Conservation (phyloP, 2,113 vertebrate species). For the Peromyscus leucopus region DNA sequence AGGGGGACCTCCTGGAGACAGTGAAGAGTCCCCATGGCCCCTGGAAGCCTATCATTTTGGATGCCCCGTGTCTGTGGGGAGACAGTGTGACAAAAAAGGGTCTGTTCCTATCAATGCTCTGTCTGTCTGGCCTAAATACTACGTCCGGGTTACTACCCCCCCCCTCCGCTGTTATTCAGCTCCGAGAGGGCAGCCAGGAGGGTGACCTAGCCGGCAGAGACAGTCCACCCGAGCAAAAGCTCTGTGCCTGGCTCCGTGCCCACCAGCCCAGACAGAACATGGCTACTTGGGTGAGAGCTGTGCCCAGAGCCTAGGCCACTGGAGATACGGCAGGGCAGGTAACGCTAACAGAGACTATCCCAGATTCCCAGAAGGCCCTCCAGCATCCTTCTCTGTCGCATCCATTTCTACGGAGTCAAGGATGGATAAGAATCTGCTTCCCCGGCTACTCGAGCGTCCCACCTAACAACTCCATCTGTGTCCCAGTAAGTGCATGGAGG, state of each 20-base stretch:
- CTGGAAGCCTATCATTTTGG: slow-evolving; percentile 50
- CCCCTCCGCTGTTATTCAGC: slow-evolving; percentile 48
- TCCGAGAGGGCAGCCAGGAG: slow-evolving; percentile 65
- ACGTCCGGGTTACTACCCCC: slow-evolving; percentile 56
- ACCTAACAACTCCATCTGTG: not conserved
- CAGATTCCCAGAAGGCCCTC: not conserved
- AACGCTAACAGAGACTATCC: not conserved
- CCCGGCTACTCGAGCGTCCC: not conserved
- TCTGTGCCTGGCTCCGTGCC: slow-evolving; percentile 56
- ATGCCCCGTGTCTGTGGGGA: slow-evolving; percentile 13
- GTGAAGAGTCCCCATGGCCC: not conserved
- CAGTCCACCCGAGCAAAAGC: slow-evolving; percentile 18
- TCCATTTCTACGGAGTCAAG: not conserved
- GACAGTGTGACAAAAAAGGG: slow-evolving; percentile 72
- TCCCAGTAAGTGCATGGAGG: not conserved
- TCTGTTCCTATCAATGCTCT: slow-evolving; percentile 79
- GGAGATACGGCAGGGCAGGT: no score
- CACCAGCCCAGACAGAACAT: not conserved
- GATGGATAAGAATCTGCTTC: not conserved
- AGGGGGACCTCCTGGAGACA: not conserved
- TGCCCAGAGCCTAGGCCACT: not conserved
- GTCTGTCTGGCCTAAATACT: slow-evolving; percentile 74
- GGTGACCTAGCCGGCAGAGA: slow-evolving; percentile 64
- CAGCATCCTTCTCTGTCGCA: not conserved
- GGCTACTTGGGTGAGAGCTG: not conserved